Evolutionary conservation across 2,797 vertebrate species (phyloP).

Genomic region (Enoplosus armatus): DNA sequence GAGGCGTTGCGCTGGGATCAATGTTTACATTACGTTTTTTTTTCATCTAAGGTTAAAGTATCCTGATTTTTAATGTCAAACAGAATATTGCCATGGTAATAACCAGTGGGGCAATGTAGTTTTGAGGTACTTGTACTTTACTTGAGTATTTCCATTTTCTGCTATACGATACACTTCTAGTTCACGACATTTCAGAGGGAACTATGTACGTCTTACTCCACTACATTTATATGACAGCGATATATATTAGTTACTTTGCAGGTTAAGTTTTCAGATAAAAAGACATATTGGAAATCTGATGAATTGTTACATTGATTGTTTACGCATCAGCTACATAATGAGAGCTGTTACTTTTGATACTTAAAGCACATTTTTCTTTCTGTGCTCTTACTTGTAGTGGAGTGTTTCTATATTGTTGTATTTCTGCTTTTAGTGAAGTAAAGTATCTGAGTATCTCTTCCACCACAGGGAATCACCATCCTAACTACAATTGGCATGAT

Average conservation of each 20-base stretch:
- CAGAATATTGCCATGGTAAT: neutral
- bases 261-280: neutral
- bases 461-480: neutral
- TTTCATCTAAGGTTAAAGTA: constrained; percentile 3
- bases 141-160: neutral
- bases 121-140: neutral
- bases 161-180: neutral
- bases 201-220: neutral
- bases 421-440: neutral
- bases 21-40: neutral
- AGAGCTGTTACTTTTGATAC: neutral
- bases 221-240: neutral
- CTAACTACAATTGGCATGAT: neutral
- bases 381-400: neutral
- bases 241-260: neutral
- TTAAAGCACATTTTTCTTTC: neutral
- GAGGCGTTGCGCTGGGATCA: neutral
- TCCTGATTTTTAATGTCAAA: constrained; percentile 1
- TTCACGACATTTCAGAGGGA: neutral
- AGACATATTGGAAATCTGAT: neutral
- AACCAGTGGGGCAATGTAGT: neutral
- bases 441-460: neutral
- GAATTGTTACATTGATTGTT: neutral
- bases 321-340: neutral
- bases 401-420: neutral